Evolutionary conservation across 2,797 vertebrate genomes (phyloP), one percentile per base, ranked within the genome.

Genomic region (Tauraco hartlaubi): DNA sequence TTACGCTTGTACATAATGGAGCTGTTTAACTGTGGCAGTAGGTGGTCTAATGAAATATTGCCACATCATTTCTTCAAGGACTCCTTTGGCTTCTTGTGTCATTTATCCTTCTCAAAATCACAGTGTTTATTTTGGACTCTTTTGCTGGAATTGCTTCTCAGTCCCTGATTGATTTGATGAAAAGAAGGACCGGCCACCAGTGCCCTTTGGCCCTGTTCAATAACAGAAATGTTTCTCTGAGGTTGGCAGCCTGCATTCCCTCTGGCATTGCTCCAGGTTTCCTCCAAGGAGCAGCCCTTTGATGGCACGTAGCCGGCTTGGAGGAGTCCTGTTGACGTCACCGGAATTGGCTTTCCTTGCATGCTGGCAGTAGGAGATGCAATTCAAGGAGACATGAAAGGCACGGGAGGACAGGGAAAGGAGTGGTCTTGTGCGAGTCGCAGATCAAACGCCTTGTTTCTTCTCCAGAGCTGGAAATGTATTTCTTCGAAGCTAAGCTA

Each of bases 21-120:
- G 17, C 9, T 92, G n/a, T 85, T 87, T 62, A 77, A 71, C 39
- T 43, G 17, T 41, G 81, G 46, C 61, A 62, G 43, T 83, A 91
- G 89, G 81, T 85, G 78, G 81, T 74, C 84, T 77, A 69, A 85
- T 58, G 69, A 93, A 93, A 74, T 66, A 90, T 55, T 64, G 29
- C 21, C 0, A 2, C 52, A 35, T 22, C 15, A 31, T 72, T 89
- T 75, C 58, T 96, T 90, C 72, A 94, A 92, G 78, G 39, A 44
- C 17, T 88, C 31, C 10, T 78, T 92, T 62, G 31, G 43, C 28
- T 85, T 83, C 67, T 85, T 49, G 43, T 94, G 73, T 75, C 62
- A 75, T 91, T 85, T 90, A 81, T 85, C 22, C 22, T 82, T 88
- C 82, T 92, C 79, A 84, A 31, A 75, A 78, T 69, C 69, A 54